These are phyloP conservation scores for Melanostoma scalare DNA, from an alignment of 2,888 invertebrate genomes.

Conservation along the genomic window DNA sequence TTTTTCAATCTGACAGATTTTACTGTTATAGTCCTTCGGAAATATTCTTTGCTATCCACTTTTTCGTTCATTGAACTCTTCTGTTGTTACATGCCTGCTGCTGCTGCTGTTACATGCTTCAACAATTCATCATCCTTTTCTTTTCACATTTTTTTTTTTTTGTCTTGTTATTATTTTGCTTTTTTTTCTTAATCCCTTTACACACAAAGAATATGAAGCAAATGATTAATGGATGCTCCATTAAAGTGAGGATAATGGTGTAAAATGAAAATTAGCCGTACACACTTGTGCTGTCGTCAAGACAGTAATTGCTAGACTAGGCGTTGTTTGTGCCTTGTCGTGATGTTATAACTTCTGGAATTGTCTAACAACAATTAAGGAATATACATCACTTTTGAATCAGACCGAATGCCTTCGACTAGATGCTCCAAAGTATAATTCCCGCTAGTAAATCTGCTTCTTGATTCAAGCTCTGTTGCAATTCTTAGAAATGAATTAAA, in stretches of 20 bases:
- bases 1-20: conserved; percentile 27
- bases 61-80: conserved; percentile 29
- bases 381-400: background rate
- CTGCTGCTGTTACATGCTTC: background rate
- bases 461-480: background rate
- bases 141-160: background rate
- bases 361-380: conserved; percentile 42
- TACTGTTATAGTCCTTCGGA: conserved; percentile 28
- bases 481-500: background rate
- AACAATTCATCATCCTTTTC: conserved; percentile 39
- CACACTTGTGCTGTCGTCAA: conserved; percentile 21
- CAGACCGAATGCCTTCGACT: too few relatives aligned
- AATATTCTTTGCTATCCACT: conserved; percentile 5
- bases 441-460: background rate
- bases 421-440: background rate
- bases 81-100: background rate
- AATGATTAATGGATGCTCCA: conserved; percentile 40
- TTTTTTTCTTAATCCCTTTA: conserved; percentile 24
- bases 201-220: conserved; percentile 10
- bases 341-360: conserved; percentile 21
- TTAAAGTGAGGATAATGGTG: conserved; percentile 34
- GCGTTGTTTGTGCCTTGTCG: background rate
- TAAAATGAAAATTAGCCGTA: conserved; percentile 35
- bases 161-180: background rate
- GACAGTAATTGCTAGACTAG: conserved; percentile 17